phyloP scores from a whole-genome alignment of 2,797 vertebrate species.

The Mallotus villosus region DNA sequence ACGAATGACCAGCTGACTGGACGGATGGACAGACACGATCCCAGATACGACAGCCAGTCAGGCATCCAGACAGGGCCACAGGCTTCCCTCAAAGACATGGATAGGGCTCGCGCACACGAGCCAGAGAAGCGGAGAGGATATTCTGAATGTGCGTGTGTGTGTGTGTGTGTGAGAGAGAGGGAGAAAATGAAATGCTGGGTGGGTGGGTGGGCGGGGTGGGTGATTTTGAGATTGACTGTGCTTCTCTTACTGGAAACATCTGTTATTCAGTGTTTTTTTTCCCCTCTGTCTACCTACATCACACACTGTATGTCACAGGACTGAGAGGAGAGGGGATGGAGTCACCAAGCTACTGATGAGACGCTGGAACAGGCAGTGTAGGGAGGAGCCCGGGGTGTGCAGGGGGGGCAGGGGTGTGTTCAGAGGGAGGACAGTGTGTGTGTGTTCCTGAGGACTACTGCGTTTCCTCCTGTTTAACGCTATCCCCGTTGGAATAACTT shows the following conservation, averaged over 20 bases:
- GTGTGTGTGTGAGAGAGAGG: not conserved
- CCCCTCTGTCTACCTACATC: conserved; percentile 7
- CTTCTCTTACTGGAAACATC: conserved; percentile 13
- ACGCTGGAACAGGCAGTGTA: not conserved
- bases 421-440: not conserved
- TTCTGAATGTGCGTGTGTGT: not conserved
- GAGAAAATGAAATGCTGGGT: conserved; percentile 18
- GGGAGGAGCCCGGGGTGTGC: not conserved
- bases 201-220: conserved; percentile 14
- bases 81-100: conserved; percentile 13
- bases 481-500: conserved; percentile 7
- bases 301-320: not conserved
- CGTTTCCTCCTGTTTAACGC: conserved; percentile 3
- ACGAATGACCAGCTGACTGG: conserved; percentile 27
- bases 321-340: conserved; percentile 4
- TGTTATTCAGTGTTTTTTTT: conserved; percentile 18
- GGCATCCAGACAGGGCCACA: conserved; percentile 1
- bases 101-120: conserved; percentile 19
- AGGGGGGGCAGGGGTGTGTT: too few species aligned
- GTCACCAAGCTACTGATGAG: conserved; percentile 4
- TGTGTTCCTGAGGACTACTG: conserved; percentile 8
- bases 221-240: conserved; percentile 5
- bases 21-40: conserved; percentile 11
- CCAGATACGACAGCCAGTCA: conserved; percentile 16
- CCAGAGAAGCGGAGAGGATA: conserved; percentile 14